Conservation (phyloP, 2,797 vertebrate species). For the Alca torda region DNA sequence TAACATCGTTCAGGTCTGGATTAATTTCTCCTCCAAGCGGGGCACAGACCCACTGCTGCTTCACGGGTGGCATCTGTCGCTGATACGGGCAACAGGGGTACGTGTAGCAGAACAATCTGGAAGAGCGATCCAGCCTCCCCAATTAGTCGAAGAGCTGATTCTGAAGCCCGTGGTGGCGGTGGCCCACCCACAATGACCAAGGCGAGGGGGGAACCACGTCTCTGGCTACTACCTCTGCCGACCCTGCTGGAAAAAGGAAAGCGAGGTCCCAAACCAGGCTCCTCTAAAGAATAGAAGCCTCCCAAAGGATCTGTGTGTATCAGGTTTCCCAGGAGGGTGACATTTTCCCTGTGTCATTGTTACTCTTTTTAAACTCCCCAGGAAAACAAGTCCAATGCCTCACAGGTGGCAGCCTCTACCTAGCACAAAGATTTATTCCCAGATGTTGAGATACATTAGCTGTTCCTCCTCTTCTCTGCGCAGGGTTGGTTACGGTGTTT, state of each 20-base stretch:
- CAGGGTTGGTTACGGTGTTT: neutral
- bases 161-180: neutral
- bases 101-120: fast-evolving
- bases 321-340: neutral
- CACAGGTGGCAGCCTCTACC: neutral
- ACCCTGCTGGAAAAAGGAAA: neutral
- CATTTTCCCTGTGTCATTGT: neutral
- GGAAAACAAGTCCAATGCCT: neutral
- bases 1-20: neutral
- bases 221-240: neutral
- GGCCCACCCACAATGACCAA: neutral
- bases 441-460: neutral
- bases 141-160: neutral
- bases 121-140: fast-evolving
- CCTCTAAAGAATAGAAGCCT: neutral
- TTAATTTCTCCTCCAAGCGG: too few species aligned
- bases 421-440: neutral
- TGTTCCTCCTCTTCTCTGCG: neutral
- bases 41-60: neutral
- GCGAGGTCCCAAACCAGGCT: neutral
- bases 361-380: neutral
- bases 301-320: neutral
- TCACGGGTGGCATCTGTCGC: fast-evolving
- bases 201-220: neutral
- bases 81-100: neutral